These are phyloP conservation scores for Unio pictorum DNA, from an alignment of 2,888 invertebrate species.

Conservation along the genomic window DNA sequence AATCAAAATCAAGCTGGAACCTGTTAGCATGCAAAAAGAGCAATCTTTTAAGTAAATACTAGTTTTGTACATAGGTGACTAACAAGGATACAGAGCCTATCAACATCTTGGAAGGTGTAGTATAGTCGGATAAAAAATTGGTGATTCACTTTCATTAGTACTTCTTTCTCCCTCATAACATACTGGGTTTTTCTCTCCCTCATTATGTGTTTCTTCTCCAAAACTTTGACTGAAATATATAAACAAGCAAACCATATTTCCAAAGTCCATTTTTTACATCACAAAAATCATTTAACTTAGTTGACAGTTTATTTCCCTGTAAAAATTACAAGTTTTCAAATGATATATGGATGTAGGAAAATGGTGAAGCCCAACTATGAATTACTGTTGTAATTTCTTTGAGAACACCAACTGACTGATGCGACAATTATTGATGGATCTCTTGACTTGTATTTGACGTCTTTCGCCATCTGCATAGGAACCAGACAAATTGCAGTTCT, in stretches of 20 bases:
- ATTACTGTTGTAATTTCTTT: too few species aligned
- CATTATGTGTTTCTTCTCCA: conserved; percentile 94
- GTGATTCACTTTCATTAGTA: conserved; percentile 83
- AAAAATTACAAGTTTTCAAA: neutral
- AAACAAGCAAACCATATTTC: neutral
- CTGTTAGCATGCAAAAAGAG: too few species aligned
- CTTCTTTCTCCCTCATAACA: conserved; percentile 94
- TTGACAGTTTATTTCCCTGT: neutral
- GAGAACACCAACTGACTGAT: too few species aligned
- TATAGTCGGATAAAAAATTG: conserved; percentile 94
- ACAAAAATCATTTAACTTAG: neutral
- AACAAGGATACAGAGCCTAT: conserved; percentile 82
- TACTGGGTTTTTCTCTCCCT: conserved; percentile 94
- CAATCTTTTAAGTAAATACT: too few species aligned
- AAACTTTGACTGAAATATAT: conserved; percentile 90
- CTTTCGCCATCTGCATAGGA: too few species aligned
- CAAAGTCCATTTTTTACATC: neutral
- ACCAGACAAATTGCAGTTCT: too few species aligned
- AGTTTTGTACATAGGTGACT: too few species aligned
- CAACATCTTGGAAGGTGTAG: conserved; percentile 96
- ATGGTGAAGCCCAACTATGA: too few species aligned
- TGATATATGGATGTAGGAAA: too few species aligned
- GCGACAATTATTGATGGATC: too few species aligned
- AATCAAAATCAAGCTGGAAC: too few species aligned
- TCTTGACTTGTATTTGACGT: too few species aligned